A percentile compares a stretch with the other conserved stretches of the same genome.
Conservation (phyloP, 1,140 invertebrate genomes). For the Trypoxylus dichotomus region DNA sequence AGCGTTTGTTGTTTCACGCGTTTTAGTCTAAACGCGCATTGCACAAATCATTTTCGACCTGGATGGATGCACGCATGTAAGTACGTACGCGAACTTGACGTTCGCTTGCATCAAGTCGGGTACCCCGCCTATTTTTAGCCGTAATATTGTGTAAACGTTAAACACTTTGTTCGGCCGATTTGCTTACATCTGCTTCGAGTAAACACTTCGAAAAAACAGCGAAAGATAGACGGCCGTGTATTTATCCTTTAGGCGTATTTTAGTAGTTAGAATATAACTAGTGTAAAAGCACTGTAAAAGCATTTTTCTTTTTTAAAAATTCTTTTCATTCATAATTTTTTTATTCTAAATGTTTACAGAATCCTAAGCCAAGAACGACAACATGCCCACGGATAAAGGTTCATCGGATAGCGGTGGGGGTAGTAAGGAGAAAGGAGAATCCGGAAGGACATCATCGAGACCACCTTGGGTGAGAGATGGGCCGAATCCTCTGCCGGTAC, state of each 20-base stretch:
- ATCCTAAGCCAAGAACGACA: background rate
- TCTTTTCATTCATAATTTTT: background rate
- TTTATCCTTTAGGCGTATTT: no score
- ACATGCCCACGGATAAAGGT: constrained; percentile 5
- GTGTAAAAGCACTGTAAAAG: no score
- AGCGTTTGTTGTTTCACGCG: background rate
- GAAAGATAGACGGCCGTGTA: background rate
- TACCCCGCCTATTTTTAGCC: background rate
- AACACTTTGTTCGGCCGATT: background rate
- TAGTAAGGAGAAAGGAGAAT: constrained; percentile 9
- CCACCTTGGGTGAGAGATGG: constrained; percentile 84
- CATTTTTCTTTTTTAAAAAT: no score
- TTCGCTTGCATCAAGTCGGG: background rate
- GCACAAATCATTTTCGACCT: background rate
- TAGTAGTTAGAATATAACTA: no score
- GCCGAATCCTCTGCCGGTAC: constrained; percentile 58
- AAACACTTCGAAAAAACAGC: background rate
- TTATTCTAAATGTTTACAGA: background rate
- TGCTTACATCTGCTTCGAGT: background rate
- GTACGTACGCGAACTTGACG: background rate
- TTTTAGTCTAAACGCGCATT: background rate
- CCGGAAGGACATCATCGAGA: constrained; percentile 63
- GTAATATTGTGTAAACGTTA: constrained; percentile 16
- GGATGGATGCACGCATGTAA: background rate
- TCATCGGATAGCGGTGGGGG: constrained; percentile 2